phyloP scores from a whole-genome alignment of 2,888 invertebrate genomes.

The Drosophila borborema region DNA sequence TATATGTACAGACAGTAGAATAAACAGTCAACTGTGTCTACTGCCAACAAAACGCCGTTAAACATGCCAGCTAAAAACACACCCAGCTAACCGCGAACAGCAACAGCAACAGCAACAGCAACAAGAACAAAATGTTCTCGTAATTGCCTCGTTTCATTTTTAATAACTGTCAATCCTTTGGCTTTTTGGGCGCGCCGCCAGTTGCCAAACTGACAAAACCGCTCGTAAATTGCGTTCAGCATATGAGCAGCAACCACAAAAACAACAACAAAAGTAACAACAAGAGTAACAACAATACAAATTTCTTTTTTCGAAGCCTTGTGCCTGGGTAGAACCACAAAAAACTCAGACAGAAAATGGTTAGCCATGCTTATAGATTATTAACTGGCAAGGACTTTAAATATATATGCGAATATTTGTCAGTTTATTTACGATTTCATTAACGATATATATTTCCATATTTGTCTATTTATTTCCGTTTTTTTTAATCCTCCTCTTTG shows the following conservation, averaged over 20 bases:
- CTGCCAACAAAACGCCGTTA: slow-evolving; percentile 65
- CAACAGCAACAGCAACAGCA: slow-evolving; percentile 7
- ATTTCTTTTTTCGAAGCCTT: slow-evolving; percentile 10
- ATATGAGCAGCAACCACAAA: slow-evolving; percentile 50
- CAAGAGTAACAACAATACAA: slow-evolving; percentile 26
- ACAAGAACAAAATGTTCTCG: slow-evolving; percentile 57
- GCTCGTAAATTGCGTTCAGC: slow-evolving; percentile 66
- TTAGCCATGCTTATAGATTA: slow-evolving; percentile 20
- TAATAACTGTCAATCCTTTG: slow-evolving; percentile 80
- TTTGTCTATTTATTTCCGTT: background rate
- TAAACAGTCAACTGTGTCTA: slow-evolving; percentile 54
- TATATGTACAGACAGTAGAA: slow-evolving; percentile 9
- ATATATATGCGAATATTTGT: background rate
- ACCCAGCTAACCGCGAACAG: slow-evolving; percentile 52
- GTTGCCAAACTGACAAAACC: slow-evolving; percentile 66
- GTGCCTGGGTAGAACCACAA: slow-evolving; percentile 24
- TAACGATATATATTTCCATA: background rate
- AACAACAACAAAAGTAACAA: slow-evolving; percentile 11
- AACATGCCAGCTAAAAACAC: slow-evolving; percentile 73
- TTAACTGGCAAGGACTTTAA: slow-evolving; percentile 1
- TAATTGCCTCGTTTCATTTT: slow-evolving; percentile 79
- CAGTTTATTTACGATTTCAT: too few relatives aligned
- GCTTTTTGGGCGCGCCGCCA: slow-evolving; percentile 70
- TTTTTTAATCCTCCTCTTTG: background rate
- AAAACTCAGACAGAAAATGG: slow-evolving; percentile 32